Base-by-base conservation (phyloP, 2,113 vertebrate species). In the Orthonyx spaldingii region DNA sequence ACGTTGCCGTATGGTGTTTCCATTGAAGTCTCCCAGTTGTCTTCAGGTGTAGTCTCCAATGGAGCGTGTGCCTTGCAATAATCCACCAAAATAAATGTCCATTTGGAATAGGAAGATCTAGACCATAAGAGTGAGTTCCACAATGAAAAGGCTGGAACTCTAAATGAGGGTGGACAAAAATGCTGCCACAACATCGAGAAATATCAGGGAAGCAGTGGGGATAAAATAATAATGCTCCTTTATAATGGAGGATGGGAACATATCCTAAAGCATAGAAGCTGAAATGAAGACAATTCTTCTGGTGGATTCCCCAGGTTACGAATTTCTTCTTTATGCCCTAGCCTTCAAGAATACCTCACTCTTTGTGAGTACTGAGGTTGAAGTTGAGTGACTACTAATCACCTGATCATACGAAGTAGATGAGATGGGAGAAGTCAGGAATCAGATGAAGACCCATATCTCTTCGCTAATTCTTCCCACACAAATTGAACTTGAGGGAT, bases 1-100 rank as follows among this genome's bases (percentile, higher is more conserved):
- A 64, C 3, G 20, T 4, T 88, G 61, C 61, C 1, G 0, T 33
- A 50, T 0, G 15, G 41, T 33, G 22, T 42, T 84, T 56, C 86
- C 91, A 59, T 41, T 84, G 63, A 90, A 59, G 33, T 39, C 42
- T 82, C 49, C 33, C 63, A 63, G 56, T 19, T 26, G 55, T 76
- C 77, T 82, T 82, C 83, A 63, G 20, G 37, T 57, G 50, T 30
- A 56, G 84, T 81, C 17, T 50, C 55, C 2, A 4, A 56, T 16
- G 39, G 35, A 93, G 32, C 14, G 57, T 0, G 6, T 18, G 50
- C 24, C 18, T n/a, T 35, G 27, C 15, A 89, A 92, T 50, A 77
- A 94, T 94, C 75, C 90, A 91, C 8, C 39, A 69, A 68, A 94
- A 90, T n/a, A 77, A 66, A 53, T 42, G 78, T 60, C 91, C 89